Evolutionary conservation across 2,113 vertebrate species (phyloP), one percentile per base, ranked within the genome.

Genomic region (Triplophysa dalaica): DNA sequence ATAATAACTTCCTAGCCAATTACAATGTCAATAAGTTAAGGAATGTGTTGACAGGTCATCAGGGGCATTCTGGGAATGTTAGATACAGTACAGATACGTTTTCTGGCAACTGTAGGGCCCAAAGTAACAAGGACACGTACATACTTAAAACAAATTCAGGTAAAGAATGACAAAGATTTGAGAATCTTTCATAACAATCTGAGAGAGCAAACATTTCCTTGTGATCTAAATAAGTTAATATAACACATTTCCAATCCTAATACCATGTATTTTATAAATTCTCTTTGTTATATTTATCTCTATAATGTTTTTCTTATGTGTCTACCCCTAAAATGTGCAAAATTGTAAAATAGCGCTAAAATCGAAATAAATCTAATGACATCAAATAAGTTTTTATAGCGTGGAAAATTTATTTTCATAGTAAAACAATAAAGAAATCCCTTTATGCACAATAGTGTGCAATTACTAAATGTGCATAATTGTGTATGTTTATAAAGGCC

Each of bases 1-100:
- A 19, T 2, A 54, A 65, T 52, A 26, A 21, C 11, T 5, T 68
- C 3, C 19, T 24, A 21, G 24, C 60, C 63, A 54, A 29, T 75
- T 62, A 43, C 21, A 79, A 21, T 16, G 54, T 61, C 24, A 43
- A 62, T 69, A 19, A 54, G 17, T 74, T 50, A 66, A 67, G 38
- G 41, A 70, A 73, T 78, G 54, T 45, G 75, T 60, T 56, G 67
- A 70, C 75, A 58, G 67, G 45, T 48, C 17, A 38, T 1, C 41
- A 48, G 19, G 41, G 63, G 21, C 63, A 65, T 76, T 65, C 45
- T 65, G 74, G 16, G 74, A 65, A 76, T 65, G 24, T 9, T n/a
- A 52, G 14, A 76, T 64, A 64, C 11, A 65, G 43, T 64, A 76
- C 26, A 52, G 41, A 3, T 50, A 7, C n/a, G 74, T 50, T 64